Evolutionary conservation across 2,113 vertebrate species (phyloP).

Genomic region (Protobothrops mucrosquamatus): DNA sequence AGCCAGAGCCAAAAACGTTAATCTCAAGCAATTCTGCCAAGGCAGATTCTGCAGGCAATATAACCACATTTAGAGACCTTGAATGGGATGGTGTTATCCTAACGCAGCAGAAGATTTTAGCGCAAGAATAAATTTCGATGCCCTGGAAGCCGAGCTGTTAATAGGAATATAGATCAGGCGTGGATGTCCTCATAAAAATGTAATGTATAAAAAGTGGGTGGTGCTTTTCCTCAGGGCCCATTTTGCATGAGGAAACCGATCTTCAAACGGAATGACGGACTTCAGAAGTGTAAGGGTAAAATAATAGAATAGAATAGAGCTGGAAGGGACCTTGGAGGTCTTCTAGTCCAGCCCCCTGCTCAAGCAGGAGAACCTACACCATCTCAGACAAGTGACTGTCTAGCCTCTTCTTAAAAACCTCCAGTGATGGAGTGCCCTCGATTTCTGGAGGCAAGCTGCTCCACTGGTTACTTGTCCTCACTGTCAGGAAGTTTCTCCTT

Average conservation of each 20-base stretch:
- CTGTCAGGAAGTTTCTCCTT: too few species aligned
- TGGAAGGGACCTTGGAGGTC: too few species aligned
- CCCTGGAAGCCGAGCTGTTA: not conserved
- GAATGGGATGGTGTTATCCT: not conserved
- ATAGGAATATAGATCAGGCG: not conserved
- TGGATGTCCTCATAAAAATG: not conserved
- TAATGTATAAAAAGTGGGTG: not conserved
- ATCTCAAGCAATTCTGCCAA: not conserved
- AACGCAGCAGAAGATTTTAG: not conserved
- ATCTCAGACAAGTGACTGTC: too few species aligned
- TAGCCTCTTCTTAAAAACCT: too few species aligned
- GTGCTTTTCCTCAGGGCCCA: not conserved
- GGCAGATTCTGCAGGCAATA: not conserved
- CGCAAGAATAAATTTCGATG: not conserved
- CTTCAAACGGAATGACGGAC: not conserved
- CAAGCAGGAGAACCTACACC: too few species aligned
- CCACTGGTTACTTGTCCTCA: too few species aligned
- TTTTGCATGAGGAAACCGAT: not conserved
- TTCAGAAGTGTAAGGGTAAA: not conserved
- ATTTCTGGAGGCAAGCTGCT: too few species aligned
- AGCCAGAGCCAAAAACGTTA: not conserved
- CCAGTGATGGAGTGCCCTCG: too few species aligned
- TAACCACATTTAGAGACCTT: not conserved
- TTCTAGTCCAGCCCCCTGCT: too few species aligned
- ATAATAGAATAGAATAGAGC: not conserved